phyloP scores from a whole-genome alignment of 2,888 invertebrate genomes.

The Tachystola acroxantha region DNA sequence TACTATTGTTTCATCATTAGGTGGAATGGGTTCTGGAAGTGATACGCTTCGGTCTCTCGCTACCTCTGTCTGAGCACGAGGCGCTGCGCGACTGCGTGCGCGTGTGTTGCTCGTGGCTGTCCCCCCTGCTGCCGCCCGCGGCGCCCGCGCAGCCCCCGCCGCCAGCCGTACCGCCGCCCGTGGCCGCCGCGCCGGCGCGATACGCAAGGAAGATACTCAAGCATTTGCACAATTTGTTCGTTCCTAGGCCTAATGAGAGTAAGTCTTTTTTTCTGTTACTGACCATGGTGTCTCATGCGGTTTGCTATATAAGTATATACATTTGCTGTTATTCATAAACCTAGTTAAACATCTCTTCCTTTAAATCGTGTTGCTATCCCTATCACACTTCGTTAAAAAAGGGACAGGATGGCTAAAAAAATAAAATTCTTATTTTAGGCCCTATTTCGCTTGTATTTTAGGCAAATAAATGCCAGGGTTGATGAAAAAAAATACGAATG shows the following conservation, averaged over 20 bases:
- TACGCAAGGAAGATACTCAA: conserved; percentile 94
- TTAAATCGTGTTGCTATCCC: too few species aligned
- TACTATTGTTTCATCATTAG: conserved; percentile 52
- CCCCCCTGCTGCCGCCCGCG: conserved; percentile 91
- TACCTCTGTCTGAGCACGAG: conserved; percentile 94
- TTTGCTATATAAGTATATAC: too few species aligned
- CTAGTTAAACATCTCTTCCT: too few species aligned
- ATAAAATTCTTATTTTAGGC: too few species aligned
- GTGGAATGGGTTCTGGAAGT: conserved; percentile 93
- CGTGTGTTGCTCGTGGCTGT: conserved; percentile 98
- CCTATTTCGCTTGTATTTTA: too few species aligned
- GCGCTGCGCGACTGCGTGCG: conserved; percentile 97
- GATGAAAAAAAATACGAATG: too few species aligned
- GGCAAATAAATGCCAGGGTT: too few species aligned
- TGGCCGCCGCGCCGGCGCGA: conserved; percentile 92
- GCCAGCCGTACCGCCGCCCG: conserved; percentile 92
- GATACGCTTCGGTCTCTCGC: conserved; percentile 93
- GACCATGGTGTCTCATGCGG: too few species aligned
- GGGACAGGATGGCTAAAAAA: too few species aligned
- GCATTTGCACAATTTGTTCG: conserved; percentile 96
- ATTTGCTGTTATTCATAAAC: too few species aligned
- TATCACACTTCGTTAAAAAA: too few species aligned
- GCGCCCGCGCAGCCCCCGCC: conserved; percentile 90
- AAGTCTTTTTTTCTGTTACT: too few species aligned
- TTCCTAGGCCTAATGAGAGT: conserved; percentile 96